Conservation (phyloP, 2,888 invertebrate genomes). For the Drosophila monieri region DNA sequence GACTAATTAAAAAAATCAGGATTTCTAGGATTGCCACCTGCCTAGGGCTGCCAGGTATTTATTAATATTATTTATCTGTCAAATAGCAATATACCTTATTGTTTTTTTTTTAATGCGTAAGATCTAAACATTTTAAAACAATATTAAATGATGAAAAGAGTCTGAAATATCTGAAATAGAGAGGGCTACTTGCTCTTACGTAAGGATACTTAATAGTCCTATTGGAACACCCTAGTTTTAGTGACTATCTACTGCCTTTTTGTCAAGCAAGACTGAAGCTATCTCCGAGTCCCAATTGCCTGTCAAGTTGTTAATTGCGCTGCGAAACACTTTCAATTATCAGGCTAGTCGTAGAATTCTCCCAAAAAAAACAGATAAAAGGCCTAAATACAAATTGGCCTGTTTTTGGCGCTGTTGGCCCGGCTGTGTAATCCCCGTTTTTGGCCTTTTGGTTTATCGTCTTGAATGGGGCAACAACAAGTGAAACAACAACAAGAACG, state of each 20-base stretch:
- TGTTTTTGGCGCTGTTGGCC: conserved; percentile 12
- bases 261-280: neutral
- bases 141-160: no score
- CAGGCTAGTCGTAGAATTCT: conserved; percentile 21
- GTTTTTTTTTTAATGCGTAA: no score
- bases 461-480: conserved; percentile 37
- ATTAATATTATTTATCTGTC: no score
- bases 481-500: neutral
- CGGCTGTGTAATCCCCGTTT: conserved; percentile 32
- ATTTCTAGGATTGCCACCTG: no score
- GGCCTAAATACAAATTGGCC: conserved; percentile 19
- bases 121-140: no score
- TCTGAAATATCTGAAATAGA: no score
- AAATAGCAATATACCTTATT: no score
- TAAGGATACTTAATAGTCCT: neutral
- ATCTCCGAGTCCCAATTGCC: conserved; percentile 4
- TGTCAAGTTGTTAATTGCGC: conserved; percentile 49
- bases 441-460: conserved; percentile 29
- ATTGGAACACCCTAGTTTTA: neutral
- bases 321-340: conserved; percentile 67
- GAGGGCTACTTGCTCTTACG: no score
- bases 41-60: no score
- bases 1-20: no score
- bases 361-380: conserved; percentile 19
- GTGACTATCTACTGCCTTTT: neutral